Conservation (phyloP, 2,888 invertebrate species). For the Harmothoe impar region DNA sequence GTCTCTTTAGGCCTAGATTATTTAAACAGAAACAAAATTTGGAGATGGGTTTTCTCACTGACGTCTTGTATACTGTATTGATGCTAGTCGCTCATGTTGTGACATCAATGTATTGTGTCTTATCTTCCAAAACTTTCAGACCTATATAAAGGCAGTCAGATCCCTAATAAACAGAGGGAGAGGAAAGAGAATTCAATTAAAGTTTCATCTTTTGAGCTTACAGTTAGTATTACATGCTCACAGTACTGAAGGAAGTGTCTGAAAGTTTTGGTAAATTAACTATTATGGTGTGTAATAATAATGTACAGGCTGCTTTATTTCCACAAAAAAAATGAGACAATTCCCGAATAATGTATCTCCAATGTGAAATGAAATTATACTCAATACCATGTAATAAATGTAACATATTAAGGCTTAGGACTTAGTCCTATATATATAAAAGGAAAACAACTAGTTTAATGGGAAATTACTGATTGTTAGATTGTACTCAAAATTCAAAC, state of each 20-base stretch:
- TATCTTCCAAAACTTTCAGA: background rate
- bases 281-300: conserved; percentile 15
- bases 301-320: conserved; percentile 47
- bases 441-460: background rate
- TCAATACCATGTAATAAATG: background rate
- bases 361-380: too few relatives aligned
- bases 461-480: background rate
- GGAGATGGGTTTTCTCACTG: background rate
- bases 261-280: background rate
- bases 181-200: too few relatives aligned
- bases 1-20: background rate
- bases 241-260: background rate
- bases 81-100: conserved; percentile 48
- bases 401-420: background rate
- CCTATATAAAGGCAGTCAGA: background rate
- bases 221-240: too few relatives aligned
- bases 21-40: background rate
- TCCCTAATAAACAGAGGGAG: too few relatives aligned
- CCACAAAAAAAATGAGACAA: background rate
- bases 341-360: too few relatives aligned
- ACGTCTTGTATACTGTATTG: background rate
- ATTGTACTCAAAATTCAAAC: background rate
- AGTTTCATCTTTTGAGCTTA: too few relatives aligned
- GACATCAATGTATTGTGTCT: conserved; percentile 45
- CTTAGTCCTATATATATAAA: background rate